Conservation (phyloP, 1,140 invertebrate genomes). For the Diabrotica virgifera region DNA sequence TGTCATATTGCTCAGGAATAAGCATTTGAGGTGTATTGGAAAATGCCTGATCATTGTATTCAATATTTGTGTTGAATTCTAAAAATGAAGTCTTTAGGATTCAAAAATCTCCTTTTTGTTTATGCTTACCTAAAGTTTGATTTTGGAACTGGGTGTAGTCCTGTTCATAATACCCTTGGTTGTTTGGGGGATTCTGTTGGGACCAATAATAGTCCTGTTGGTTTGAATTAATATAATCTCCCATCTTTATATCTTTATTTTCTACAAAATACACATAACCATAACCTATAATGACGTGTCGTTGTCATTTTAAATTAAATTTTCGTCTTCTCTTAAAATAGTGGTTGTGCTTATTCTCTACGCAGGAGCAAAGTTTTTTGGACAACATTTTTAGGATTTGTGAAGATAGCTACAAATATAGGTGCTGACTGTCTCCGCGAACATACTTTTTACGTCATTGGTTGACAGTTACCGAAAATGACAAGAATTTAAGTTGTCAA, state of each 20-base stretch:
- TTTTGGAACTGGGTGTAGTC: constrained; percentile 36
- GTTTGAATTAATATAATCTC: constrained; percentile 17
- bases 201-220: constrained; percentile 19
- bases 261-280: no score
- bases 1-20: constrained; percentile 31
- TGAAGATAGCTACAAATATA: no score
- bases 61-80: constrained; percentile 36
- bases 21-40: constrained; percentile 25
- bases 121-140: constrained; percentile 31
- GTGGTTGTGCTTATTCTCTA: no score
- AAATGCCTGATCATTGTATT: constrained; percentile 28
- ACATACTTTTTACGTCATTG: no score
- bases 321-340: no score
- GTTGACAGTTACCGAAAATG: background rate
- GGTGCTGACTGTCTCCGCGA: no score
- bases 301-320: no score
- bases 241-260: constrained; percentile 10
- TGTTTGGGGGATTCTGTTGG: constrained; percentile 5
- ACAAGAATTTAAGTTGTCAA: background rate
- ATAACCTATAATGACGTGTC: no score
- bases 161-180: constrained; percentile 29
- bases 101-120: background rate
- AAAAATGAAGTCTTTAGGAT: constrained; percentile 8
- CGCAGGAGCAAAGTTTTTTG: no score
- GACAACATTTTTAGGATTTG: no score